Percentiles rank a stretch among this genome's conserved stretches.
phyloP scores from a whole-genome alignment of 2,113 vertebrate genomes.

The Lophochroa leadbeateri region DNA sequence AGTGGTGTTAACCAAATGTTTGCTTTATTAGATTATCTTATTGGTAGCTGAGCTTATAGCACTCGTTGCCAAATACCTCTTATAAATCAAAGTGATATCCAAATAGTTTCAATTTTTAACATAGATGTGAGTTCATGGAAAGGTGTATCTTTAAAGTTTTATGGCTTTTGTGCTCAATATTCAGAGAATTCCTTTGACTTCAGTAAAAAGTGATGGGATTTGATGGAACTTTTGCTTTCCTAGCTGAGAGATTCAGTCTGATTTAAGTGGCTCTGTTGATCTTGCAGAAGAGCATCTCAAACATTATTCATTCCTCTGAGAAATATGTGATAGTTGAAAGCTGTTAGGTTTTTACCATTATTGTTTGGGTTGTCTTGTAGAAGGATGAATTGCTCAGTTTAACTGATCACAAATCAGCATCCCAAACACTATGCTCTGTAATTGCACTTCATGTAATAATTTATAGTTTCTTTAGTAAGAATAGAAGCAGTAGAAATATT shows the following conservation, averaged over 20 bases:
- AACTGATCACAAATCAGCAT: not conserved
- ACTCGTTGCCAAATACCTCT: not conserved
- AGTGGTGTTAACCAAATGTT: rapidly evolving
- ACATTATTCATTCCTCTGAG: not conserved
- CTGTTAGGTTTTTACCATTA: not conserved
- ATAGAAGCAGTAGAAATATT: not conserved
- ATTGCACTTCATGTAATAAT: not conserved
- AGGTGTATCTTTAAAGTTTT: not conserved
- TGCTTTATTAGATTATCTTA: not conserved
- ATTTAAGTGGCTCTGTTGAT: not conserved
- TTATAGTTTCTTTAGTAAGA: not conserved
- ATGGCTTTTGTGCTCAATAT: not conserved
- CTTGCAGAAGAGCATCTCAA: not conserved
- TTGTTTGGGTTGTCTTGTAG: not conserved
- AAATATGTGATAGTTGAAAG: not conserved
- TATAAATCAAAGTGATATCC: rapidly evolving
- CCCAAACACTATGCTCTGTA: not conserved
- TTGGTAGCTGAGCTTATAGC: not conserved
- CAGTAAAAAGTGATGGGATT: not conserved
- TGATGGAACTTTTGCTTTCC: not conserved
- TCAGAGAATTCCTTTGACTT: not conserved
- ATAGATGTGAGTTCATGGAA: not conserved
- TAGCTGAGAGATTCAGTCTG: not conserved
- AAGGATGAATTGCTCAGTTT: not conserved
- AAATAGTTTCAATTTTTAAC: rapidly evolving